A percentile compares a stretch with the other conserved stretches of the same genome.
These are phyloP conservation scores for Atrichornis clamosus DNA, from an alignment of 2,113 vertebrate species.

Conservation along the genomic window DNA sequence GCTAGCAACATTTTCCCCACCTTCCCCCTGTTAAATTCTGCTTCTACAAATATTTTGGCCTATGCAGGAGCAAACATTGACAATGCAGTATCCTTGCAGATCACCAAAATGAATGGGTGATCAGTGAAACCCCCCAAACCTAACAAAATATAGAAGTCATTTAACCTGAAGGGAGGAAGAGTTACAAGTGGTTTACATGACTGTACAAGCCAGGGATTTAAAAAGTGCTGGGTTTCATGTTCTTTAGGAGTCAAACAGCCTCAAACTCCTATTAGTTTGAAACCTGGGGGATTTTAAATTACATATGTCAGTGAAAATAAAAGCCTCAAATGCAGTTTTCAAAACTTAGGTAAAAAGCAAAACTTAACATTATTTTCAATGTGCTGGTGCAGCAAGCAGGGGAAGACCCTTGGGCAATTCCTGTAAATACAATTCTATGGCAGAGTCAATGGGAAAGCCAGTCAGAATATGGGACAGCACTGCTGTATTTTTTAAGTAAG, in stretches of 20 bases:
- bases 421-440: not conserved
- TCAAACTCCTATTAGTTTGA: not conserved
- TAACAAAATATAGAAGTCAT: not conserved
- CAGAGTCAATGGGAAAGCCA: fast-evolving
- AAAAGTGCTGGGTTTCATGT: not conserved
- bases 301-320: not conserved
- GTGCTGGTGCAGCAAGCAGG: not conserved
- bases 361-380: not conserved
- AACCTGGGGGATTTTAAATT: not conserved
- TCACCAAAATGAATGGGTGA: not conserved
- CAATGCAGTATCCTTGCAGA: not conserved
- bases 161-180: not conserved
- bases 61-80: not conserved
- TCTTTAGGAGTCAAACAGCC: not conserved
- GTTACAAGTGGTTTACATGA: not conserved
- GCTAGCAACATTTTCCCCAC: not conserved
- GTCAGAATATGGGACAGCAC: not conserved
- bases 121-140: fast-evolving
- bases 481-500: not conserved
- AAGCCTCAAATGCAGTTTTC: not conserved
- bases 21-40: not conserved
- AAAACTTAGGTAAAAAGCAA: not conserved
- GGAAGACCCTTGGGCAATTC: not conserved
- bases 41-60: not conserved
- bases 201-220: fast-evolving